Base-by-base conservation (phyloP, 2,888 invertebrate genomes). In the Muschampia plurimacula region DNA sequence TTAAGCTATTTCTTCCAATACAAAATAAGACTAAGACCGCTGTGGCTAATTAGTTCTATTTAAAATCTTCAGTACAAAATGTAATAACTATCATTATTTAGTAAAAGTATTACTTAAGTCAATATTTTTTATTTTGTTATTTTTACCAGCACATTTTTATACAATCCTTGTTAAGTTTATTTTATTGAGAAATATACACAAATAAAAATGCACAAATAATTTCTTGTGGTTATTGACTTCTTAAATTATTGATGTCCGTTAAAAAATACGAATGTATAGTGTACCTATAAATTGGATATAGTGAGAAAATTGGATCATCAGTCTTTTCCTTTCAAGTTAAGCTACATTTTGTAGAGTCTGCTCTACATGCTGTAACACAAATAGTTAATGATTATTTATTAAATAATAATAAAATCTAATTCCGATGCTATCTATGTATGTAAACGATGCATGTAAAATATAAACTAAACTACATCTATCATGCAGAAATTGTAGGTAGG, bases 1-100 rank as follows among this genome's bases (percentile, higher is more conserved):
- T 98, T 88, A 99, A 99, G 93, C 95, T 99, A 64, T 99, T 99
- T 92, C 95, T 99, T 76, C 99, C 99, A 0, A 97, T 99, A 90
- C 98, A 98, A 83, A 97, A 97, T 84, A 96, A 96, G 87, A 94
- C 95, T 39, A 95, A 95, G 88, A 89, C 95, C 32, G 91, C 94
- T 62, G 91, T 95, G 65, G 90, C 95, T 74, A 91, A 95, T 75
- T 95, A 87, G 89, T 85, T 81, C 95, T 74, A 91, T 95, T 75
- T 95, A 86, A 89, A 85, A 81, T 80, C 64, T 74, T 36, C 15
- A 12, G 52, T 69, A 66, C 41, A 64, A 70, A 71, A 75, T 74
- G 69, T 77, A 75, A 71, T 55, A 75, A 44, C 75, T 41, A 75
- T 41, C 44, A 28, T 74, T 74, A 74, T 46, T 74, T 83, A 89